Evolutionary conservation across 2,888 invertebrate species (phyloP), one percentile per base, ranked within the genome.

Genomic region (Loripinus fragilis): DNA sequence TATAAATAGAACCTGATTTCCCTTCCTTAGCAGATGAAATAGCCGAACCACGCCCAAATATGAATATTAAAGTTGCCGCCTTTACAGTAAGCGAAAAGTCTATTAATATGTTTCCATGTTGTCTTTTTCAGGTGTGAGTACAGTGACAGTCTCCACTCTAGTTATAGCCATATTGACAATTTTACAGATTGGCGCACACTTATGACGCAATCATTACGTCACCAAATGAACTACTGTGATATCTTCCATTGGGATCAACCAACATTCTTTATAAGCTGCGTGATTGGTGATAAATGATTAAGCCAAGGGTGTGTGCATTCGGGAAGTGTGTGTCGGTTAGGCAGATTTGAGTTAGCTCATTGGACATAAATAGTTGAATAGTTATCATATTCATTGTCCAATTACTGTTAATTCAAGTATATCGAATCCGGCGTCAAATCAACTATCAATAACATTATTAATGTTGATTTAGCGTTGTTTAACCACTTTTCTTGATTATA

Each of bases 181-280:
- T 60, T 30, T 60, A 33, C 23, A 12, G 33, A 60, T 28, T 17
- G 5, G 7, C 30, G 33, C 33, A 33, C 60, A 30, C 30, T 60
- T 60, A 33, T 60, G 60, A 60, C 60, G 60, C 33, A 60, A 3
- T 33, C 2, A 20, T 60, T 30, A 60, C 60, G 60, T 60, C 60
- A 30, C 20, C 7, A 33, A 1, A 33, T 33, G 12, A 17, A 2
- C 30, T 33, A 60, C 60, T 60, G 60, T 60, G 60, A 60, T 60
- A 60, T 60, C 30, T 33, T 60, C 20, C 23, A 25, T 33, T 60
- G 60, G 60, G 60, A 60, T 60, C 60, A 60, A 60, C 60, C 5
- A 38, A 60, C 1, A 10, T 8, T 60, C 2, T 3, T 23, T 60
- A 28, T 28, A 17, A 28, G 12, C 8, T 25, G 28, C 12, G 15